These are phyloP conservation scores for Mechanitis mazaeus DNA, from an alignment of 2,888 invertebrate species.

Conservation along the genomic window DNA sequence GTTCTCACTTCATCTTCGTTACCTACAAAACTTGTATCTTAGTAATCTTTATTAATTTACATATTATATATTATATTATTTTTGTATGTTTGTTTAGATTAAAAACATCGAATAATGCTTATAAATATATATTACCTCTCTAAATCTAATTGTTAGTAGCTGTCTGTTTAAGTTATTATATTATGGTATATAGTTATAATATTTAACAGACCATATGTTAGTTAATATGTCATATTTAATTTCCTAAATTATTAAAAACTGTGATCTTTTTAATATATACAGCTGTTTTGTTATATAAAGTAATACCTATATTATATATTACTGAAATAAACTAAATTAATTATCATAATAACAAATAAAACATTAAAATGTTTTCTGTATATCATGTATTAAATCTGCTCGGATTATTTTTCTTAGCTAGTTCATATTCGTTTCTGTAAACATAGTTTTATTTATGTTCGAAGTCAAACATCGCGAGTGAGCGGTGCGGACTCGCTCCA, in stretches of 20 bases:
- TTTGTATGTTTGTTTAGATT: background rate
- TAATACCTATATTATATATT: too few relatives aligned
- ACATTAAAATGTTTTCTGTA: constrained; percentile 11
- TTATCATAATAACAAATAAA: background rate
- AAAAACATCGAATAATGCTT: too few relatives aligned
- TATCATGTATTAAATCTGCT: constrained; percentile 14
- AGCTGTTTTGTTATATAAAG: too few relatives aligned
- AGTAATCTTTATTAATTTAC: background rate
- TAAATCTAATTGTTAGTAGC: too few relatives aligned
- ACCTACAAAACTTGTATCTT: background rate
- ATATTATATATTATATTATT: background rate
- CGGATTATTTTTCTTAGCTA: constrained; percentile 35
- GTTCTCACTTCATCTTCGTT: background rate
- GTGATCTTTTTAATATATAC: too few relatives aligned
- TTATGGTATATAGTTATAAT: too few relatives aligned
- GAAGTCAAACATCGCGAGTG: constrained; percentile 20
- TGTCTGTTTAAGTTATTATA: too few relatives aligned
- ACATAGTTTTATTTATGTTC: constrained; percentile 30
- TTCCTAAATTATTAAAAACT: too few relatives aligned
- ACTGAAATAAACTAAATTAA: background rate
- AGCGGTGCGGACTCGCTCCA: constrained; percentile 19
- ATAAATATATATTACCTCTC: too few relatives aligned
- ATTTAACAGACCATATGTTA: too few relatives aligned
- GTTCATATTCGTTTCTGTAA: constrained; percentile 33
- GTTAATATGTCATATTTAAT: too few relatives aligned